phyloP scores from a whole-genome alignment of 2,113 vertebrate species.

The human region GRCh38 chr5:52261501-52262000 shows the following conservation, averaged over 20 bases:
- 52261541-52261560: background rate
- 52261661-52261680: background rate
- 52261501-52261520: background rate
- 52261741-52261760: background rate
- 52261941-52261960: background rate
- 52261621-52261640: background rate
- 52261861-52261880: background rate
- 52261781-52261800: background rate
- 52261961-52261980: background rate
- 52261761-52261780: background rate
- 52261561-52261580: background rate
- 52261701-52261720: background rate
- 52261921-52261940: background rate
- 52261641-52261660: background rate
- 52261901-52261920: background rate
- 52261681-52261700: background rate
- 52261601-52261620: background rate
- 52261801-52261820: background rate
- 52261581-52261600: background rate
- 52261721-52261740: background rate
- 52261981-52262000: background rate
- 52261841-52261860: background rate
- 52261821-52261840: background rate
- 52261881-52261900: background rate
- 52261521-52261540: background rate